These are phyloP conservation scores for Eupsilia transversa DNA, from an alignment of 2,888 invertebrate genomes.

Conservation along the genomic window DNA sequence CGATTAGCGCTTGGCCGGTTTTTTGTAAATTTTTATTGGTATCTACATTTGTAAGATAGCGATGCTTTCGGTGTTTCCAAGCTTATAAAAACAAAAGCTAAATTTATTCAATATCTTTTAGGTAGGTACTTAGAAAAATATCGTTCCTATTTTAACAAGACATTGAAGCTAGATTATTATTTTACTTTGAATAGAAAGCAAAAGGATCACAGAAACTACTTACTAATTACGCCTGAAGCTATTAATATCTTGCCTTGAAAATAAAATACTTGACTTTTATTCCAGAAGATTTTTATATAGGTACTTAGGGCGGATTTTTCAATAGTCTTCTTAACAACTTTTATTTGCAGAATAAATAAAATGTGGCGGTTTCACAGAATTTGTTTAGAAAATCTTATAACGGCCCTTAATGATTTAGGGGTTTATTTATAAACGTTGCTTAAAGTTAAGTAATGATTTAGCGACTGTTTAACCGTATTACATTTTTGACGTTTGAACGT, in stretches of 20 bases:
- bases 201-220: neutral
- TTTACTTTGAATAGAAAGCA: neutral
- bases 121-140: constrained; percentile 5
- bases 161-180: neutral
- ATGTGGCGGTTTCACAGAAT: neutral
- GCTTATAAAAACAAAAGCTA: constrained; percentile 4
- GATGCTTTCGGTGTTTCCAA: constrained; percentile 2
- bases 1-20: too few relatives aligned
- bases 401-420: too few relatives aligned
- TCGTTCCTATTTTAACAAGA: constrained; percentile 23
- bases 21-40: neutral
- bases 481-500: too few relatives aligned
- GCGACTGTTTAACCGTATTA: too few relatives aligned
- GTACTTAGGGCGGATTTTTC: too few relatives aligned
- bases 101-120: constrained; percentile 28
- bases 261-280: neutral
- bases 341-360: neutral
- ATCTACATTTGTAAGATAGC: neutral
- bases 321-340: too few relatives aligned
- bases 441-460: too few relatives aligned
- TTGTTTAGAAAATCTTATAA: neutral
- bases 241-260: neutral
- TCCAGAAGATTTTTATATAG: neutral
- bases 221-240: too few relatives aligned
- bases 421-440: too few relatives aligned